Percentiles rank a stretch among this genome's conserved stretches.
Evolutionary conservation across 2,888 invertebrate species (phyloP).

Genomic region (Trichopria drosophilae): DNA sequence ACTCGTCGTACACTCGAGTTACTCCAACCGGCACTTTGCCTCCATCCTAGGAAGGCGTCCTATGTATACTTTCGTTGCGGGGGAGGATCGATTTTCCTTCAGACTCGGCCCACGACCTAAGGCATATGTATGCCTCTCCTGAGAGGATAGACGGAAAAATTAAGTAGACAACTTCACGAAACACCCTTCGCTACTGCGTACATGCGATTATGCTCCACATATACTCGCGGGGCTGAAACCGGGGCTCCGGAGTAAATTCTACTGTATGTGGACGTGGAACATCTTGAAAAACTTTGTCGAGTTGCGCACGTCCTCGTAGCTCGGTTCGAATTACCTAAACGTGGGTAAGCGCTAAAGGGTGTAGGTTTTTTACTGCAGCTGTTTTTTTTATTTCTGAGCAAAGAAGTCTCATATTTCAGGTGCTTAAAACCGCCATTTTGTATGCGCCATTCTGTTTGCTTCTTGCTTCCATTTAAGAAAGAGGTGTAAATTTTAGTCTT

Average conservation of each 20-base stretch:
- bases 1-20: conserved; percentile 19
- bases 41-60: conserved; percentile 5
- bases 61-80: conserved; percentile 16
- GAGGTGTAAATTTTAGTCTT: no score
- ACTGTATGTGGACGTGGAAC: conserved; percentile 26
- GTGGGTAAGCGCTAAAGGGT: no score
- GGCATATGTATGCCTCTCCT: conserved; percentile 18
- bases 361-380: no score
- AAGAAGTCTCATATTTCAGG: no score
- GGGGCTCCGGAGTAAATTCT: conserved; percentile 14
- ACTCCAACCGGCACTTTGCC: conserved; percentile 20
- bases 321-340: no score
- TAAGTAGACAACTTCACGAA: conserved; percentile 33
- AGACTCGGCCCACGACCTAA: conserved; percentile 22
- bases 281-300: no score
- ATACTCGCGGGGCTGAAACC: not conserved
- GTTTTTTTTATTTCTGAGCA: no score
- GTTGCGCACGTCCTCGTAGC: no score
- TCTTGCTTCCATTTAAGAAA: no score
- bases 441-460: no score
- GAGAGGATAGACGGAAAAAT: conserved; percentile 30
- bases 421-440: no score
- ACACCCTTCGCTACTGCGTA: conserved; percentile 29
- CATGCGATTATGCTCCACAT: conserved; percentile 22
- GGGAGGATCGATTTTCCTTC: conserved; percentile 33